Conservation (phyloP, 1,140 invertebrate species). For the Solenopsis fugax region DNA sequence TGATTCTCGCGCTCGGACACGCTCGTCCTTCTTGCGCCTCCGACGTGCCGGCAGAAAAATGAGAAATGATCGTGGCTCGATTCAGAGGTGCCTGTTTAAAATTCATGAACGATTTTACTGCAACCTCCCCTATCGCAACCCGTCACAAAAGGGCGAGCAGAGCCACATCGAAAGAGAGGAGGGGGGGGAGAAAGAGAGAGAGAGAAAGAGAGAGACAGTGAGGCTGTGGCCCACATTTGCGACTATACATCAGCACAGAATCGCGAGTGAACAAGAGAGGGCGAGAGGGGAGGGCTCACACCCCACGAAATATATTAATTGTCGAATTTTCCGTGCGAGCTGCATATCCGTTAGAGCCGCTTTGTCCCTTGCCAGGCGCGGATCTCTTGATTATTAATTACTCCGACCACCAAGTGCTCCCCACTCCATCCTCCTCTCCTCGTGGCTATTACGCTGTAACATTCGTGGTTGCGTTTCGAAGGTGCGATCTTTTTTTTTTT, state of each 20-base stretch:
- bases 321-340: slow-evolving; percentile 81
- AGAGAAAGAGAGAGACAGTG: slow-evolving; percentile 44
- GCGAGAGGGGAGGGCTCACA: neutral
- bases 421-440: neutral
- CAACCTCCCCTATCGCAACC: slow-evolving; percentile 65
- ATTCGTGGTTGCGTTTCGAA: slow-evolving; percentile 64
- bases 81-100: slow-evolving; percentile 85
- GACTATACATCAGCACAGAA: slow-evolving; percentile 58
- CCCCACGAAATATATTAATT: slow-evolving; percentile 82
- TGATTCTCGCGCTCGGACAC: slow-evolving; percentile 73
- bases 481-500: slow-evolving; percentile 40
- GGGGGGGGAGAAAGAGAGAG: neutral
- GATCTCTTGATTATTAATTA: slow-evolving; percentile 79
- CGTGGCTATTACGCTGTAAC: slow-evolving; percentile 41
- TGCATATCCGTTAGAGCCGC: slow-evolving; percentile 77
- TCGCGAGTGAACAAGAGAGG: slow-evolving; percentile 21
- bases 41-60: slow-evolving; percentile 82
- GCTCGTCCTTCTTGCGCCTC: slow-evolving; percentile 59
- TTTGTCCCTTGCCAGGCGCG: slow-evolving; percentile 75
- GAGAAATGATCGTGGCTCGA: slow-evolving; percentile 86
- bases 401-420: slow-evolving; percentile 59
- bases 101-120: slow-evolving; percentile 87
- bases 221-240: slow-evolving; percentile 73
- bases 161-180: slow-evolving; percentile 74
- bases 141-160: slow-evolving; percentile 79